These are phyloP conservation scores for Drosophila recens DNA, from an alignment of 2,888 invertebrate genomes.

Conservation along the genomic window DNA sequence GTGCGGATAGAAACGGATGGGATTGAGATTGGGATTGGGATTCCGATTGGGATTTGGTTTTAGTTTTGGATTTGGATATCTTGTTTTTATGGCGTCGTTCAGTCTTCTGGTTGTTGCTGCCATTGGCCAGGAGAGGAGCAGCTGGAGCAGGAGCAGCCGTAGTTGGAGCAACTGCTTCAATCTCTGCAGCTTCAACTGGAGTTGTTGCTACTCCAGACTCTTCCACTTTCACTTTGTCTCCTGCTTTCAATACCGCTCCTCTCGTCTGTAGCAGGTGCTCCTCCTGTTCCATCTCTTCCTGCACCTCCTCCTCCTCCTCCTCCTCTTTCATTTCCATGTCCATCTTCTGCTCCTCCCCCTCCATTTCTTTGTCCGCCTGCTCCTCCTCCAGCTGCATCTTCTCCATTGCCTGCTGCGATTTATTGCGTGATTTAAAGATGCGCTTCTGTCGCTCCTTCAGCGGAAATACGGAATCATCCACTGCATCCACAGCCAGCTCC, in stretches of 20 bases:
- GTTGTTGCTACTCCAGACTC: not conserved
- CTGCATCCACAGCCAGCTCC: not conserved
- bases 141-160: not conserved
- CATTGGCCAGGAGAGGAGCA: not conserved
- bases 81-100: not conserved
- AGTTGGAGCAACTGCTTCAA: not conserved
- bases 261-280: not conserved
- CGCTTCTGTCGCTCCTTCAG: constrained; percentile 85
- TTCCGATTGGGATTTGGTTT: not conserved
- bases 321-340: not conserved
- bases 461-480: constrained; percentile 67
- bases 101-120: constrained; percentile 8
- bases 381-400: not conserved
- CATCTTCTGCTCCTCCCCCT: not conserved
- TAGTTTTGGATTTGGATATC: not conserved
- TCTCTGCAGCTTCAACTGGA: not conserved
- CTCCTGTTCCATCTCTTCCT: not conserved
- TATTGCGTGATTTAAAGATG: constrained; percentile 84
- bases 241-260: not conserved
- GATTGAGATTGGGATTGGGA: not conserved
- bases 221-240: not conserved
- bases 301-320: not conserved
- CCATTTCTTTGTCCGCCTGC: constrained; percentile 9
- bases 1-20: not conserved
- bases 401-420: constrained; percentile 42